Base-by-base conservation (phyloP, 2,113 vertebrate species). In the Callocephalon fimbriatum region DNA sequence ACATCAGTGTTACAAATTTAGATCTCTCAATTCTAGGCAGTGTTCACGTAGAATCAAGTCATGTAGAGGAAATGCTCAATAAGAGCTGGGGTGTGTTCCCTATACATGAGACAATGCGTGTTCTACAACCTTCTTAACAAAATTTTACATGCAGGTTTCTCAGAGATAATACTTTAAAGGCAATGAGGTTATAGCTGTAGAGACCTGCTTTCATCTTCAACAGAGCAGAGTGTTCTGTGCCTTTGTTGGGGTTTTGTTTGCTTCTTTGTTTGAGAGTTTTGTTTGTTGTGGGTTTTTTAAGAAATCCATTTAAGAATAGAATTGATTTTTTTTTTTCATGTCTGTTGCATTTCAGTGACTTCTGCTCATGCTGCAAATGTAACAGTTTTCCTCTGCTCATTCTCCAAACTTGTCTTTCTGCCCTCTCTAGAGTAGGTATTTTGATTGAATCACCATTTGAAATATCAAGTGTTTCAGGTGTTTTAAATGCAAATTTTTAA, bases 251-350 rank as follows among this genome's bases (percentile, higher is more conserved):
- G 5, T 16, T 15, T 58, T 22, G 32, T 23, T 58, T 15, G 54
- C 54, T n/a, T n/a, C 20, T 56, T 56, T 21, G 31, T n/a, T 51
- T 56, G 13, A 58, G 56, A 0, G 0, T 7, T 62, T 58, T 12
- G 12, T 67, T 77, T 47, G 12, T 67, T 26, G 1, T 21, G 1
- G 0, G 0, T 2, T 56, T 66, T 59, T 25, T 0, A 3, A 47
- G 56, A 48, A 80, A 61, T 56, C 8, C 10, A 14, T 88, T 90
- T 86, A 70, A 80, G 63, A 74, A 45, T 29, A 86, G 20, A 62
- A 45, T 35, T n/a, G 2, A 27, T 59, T 62, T 50, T 67, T 50
- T 71, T 70, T 81, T 78, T 63, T n/a, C 7, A 14, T n/a, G 6
- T 76, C 79, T 77, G 53, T 82, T 83, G 53, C 37, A 47, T 86